Base-by-base conservation (phyloP, 2,113 vertebrate species). In the Bubo blakistoni region DNA sequence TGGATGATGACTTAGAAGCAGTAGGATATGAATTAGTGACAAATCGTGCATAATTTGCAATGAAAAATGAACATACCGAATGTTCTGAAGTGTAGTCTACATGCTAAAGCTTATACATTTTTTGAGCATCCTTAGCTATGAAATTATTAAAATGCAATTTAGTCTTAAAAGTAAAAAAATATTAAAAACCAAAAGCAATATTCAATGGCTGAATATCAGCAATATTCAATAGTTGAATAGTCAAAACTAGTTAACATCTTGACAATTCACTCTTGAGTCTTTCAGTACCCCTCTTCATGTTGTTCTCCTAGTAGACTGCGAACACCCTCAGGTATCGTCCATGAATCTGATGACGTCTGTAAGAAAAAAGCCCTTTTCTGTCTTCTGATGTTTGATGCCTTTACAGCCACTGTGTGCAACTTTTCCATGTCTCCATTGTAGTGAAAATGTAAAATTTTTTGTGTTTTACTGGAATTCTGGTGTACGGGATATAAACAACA, bases 401-500 rank as follows among this genome's bases (percentile, higher is more conserved):
- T 85, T 70, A 30, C 27, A 70, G 34, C 10, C 55, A 34, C 26
- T n/a, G 38, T 15, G 10, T 27, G 36, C 49, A 65, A 42, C 34
- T 66, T 65, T 52, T 61, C 22, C 30, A 2, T 62, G 11, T 74
- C 71, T 44, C 46, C 22, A 10, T 88, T 61, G 21, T 4, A 44
- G 32, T 20, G 49, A 40, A 81, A 63, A 54, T 10, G 13, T 59
- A 44, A 44, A 4, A 4, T 4, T 16, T 29, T 54, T 57, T n/a
- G 8, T 65, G 22, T 24, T 32, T 34, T 51, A 24, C 42, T 27
- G 4, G 17, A 74, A 15, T 70, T 74, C 8, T 16, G 19, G 7
- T 30, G 25, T 54, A 6, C 18, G 27, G 13, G 15, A 8, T 52
- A 30, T 61, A 30, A 87, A 11, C 0, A 0, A 5, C 4, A 40